phyloP scores from a whole-genome alignment of 2,888 invertebrate species.

The Sinopyrophorus schimmeli region DNA sequence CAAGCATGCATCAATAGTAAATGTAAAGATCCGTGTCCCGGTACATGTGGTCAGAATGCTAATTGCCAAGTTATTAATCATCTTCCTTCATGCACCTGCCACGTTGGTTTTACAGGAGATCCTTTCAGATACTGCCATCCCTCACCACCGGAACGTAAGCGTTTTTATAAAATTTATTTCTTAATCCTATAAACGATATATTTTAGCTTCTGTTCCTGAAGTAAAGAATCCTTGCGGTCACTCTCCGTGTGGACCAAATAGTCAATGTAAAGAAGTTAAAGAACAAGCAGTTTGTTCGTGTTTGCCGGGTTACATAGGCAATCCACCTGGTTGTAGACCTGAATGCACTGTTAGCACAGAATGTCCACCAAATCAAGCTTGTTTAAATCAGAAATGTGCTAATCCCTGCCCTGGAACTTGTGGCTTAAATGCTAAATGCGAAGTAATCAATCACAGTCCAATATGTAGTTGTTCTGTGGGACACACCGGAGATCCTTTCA shows the following conservation, averaged over 20 bases:
- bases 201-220: slow-evolving; percentile 43
- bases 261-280: slow-evolving; percentile 54
- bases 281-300: slow-evolving; percentile 61
- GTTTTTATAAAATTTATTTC: slow-evolving; percentile 17
- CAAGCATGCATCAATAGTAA: slow-evolving; percentile 67
- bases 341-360: slow-evolving; percentile 75
- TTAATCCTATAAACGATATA: too few relatives aligned
- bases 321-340: slow-evolving; percentile 61
- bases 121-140: slow-evolving; percentile 62
- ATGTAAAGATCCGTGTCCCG: slow-evolving; percentile 70
- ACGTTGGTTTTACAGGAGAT: slow-evolving; percentile 66
- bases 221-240: slow-evolving; percentile 56
- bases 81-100: slow-evolving; percentile 66
- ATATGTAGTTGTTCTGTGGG: slow-evolving; percentile 65
- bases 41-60: slow-evolving; percentile 70
- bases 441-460: slow-evolving; percentile 73
- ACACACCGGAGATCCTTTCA: slow-evolving; percentile 71
- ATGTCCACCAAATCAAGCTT: slow-evolving; percentile 70
- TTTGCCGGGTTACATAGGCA: slow-evolving; percentile 54
- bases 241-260: slow-evolving; percentile 57
- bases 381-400: slow-evolving; percentile 73
- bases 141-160: slow-evolving; percentile 53
- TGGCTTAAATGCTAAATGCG: slow-evolving; percentile 72
- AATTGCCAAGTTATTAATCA: slow-evolving; percentile 69
- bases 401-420: slow-evolving; percentile 75